Conservation (phyloP, 2,113 vertebrate genomes). For the Tiliqua scincoides region DNA sequence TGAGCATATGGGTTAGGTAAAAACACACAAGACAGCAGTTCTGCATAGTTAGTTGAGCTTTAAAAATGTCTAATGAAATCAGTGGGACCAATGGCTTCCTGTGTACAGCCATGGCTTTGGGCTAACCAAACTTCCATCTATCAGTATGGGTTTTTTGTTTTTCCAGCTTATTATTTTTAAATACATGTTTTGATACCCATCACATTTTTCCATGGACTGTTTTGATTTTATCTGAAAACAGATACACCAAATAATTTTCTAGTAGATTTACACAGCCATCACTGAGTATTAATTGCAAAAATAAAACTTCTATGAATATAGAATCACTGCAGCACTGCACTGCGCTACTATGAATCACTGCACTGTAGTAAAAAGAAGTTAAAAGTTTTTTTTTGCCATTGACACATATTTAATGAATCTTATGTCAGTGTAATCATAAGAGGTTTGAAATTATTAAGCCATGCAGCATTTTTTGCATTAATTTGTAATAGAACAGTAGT, state of each 20-base stretch:
- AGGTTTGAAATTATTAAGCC: slow-evolving; percentile 55
- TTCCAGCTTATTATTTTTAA: background rate
- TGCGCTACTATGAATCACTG: too few species aligned
- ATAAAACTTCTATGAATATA: slow-evolving; percentile 54
- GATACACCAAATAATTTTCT: background rate
- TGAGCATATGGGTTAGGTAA: background rate
- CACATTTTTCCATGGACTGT: slow-evolving; percentile 2
- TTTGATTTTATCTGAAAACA: slow-evolving; percentile 24
- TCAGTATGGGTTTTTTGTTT: accelerated
- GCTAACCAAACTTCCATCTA: background rate
- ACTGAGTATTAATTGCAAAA: slow-evolving; percentile 36
- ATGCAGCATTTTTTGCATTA: slow-evolving; percentile 52
- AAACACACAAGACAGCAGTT: background rate
- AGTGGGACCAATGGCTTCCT: background rate
- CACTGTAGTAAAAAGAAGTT: slow-evolving; percentile 31
- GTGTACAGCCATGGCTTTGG: background rate
- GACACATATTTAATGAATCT: slow-evolving; percentile 48
- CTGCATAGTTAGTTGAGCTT: background rate
- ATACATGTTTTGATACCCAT: background rate
- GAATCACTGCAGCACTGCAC: slow-evolving; percentile 40
- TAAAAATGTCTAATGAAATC: background rate
- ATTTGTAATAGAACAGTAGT: slow-evolving; percentile 18
- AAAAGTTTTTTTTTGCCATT: slow-evolving; percentile 49
- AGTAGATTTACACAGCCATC: slow-evolving; percentile 43
- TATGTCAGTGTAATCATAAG: slow-evolving; percentile 41